Evolutionary conservation across 2,113 vertebrate genomes (phyloP).

Genomic region (Solea solea): DNA sequence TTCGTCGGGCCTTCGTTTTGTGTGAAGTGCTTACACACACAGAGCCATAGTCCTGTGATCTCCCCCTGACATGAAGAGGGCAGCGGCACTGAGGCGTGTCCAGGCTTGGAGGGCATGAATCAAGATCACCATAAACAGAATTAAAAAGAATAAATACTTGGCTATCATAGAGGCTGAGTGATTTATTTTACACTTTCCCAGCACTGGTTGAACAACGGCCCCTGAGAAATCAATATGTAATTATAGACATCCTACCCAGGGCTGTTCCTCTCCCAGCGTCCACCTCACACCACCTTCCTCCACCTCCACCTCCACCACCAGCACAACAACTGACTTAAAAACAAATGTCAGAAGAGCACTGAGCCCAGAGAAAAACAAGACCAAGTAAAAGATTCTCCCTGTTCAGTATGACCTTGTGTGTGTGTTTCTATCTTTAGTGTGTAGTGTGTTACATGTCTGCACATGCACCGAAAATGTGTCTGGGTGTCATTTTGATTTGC

Average conservation of each 20-base stretch:
- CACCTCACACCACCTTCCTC: constrained; percentile 59
- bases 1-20: constrained; percentile 26
- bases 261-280: constrained; percentile 68
- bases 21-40: constrained; percentile 14
- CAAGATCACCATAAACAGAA: constrained; percentile 80
- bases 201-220: constrained; percentile 68
- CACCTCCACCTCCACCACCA: constrained; percentile 14
- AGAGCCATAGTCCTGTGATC: constrained; percentile 29
- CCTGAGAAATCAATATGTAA: constrained; percentile 84
- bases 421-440: background rate
- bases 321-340: constrained; percentile 61
- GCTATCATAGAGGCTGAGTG: constrained; percentile 78
- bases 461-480: background rate
- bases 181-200: constrained; percentile 79
- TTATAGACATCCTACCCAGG: constrained; percentile 82
- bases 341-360: constrained; percentile 78
- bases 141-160: constrained; percentile 82
- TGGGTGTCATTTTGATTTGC: too few species aligned
- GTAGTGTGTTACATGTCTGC: constrained; percentile 20
- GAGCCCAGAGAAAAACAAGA: constrained; percentile 45
- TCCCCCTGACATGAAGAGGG: constrained; percentile 50
- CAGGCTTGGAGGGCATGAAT: constrained; percentile 70
- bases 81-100: constrained; percentile 47
- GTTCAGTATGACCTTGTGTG: too few species aligned
- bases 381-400: constrained; percentile 40